phyloP scores from a whole-genome alignment of 2,888 invertebrate genomes.

The Hemaris fuciformis region DNA sequence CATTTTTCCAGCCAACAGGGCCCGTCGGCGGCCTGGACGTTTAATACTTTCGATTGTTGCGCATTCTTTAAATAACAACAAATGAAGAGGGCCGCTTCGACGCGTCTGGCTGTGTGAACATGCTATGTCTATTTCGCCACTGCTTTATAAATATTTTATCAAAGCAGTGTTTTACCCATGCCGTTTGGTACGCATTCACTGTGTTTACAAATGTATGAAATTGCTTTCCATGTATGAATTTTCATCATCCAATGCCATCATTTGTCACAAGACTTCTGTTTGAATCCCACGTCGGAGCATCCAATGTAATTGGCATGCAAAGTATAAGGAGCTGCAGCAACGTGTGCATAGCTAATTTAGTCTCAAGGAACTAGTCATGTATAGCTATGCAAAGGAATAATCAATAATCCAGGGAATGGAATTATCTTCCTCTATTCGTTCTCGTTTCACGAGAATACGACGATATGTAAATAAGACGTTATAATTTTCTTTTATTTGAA shows the following conservation, averaged over 20 bases:
- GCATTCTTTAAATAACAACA: conserved; percentile 41
- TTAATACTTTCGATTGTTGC: conserved; percentile 58
- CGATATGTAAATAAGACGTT: too few relatives aligned
- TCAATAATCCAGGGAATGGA: not conserved
- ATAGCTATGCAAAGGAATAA: not conserved
- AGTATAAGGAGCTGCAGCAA: conserved; percentile 4
- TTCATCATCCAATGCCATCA: not conserved
- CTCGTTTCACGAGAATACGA: not conserved
- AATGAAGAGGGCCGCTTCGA: conserved; percentile 18
- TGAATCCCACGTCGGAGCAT: not conserved
- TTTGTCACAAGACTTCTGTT: not conserved
- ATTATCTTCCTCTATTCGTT: not conserved
- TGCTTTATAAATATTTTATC: not conserved
- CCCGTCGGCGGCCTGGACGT: conserved; percentile 57
- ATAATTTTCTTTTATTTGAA: not conserved
- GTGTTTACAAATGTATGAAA: conserved; percentile 1
- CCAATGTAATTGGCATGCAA: conserved; percentile 1
- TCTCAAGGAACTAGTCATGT: conserved; percentile 6
- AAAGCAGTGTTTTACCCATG: not conserved
- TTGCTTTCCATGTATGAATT: not conserved
- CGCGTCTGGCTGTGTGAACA: not conserved
- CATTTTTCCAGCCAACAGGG: conserved; percentile 73
- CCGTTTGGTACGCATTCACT: not conserved
- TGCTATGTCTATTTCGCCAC: not conserved
- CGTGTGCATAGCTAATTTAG: conserved; percentile 1